These are phyloP conservation scores for Dendrolimus punctatus DNA, from an alignment of 1,140 invertebrate species.

Conservation along the genomic window DNA sequence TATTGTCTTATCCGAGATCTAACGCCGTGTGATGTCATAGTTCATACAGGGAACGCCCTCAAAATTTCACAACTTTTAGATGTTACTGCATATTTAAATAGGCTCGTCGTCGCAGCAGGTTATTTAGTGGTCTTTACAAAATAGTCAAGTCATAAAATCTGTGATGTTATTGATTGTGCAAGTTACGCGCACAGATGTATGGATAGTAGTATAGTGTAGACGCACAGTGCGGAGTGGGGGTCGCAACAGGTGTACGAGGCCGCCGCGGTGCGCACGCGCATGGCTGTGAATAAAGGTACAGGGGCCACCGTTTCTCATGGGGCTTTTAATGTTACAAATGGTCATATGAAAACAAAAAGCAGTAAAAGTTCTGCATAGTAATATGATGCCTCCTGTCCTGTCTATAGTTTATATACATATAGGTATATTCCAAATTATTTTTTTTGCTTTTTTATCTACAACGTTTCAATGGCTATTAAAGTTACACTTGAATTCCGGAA, in stretches of 20 bases:
- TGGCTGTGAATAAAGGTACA: slow-evolving; percentile 39
- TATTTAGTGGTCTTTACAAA: slow-evolving; percentile 24
- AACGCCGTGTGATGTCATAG: slow-evolving; percentile 47
- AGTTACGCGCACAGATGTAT: slow-evolving; percentile 1
- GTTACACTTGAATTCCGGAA: no score
- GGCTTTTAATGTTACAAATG: slow-evolving; percentile 35
- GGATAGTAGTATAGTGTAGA: slow-evolving; percentile 9
- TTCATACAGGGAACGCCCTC: slow-evolving; percentile 39
- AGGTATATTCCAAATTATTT: no score
- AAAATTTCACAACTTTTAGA: slow-evolving; percentile 39
- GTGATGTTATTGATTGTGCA: slow-evolving; percentile 35
- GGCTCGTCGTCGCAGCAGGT: slow-evolving; percentile 14
- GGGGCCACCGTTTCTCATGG: slow-evolving; percentile 22
- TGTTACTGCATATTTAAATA: slow-evolving; percentile 17
- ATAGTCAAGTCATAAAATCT: slow-evolving; percentile 27
- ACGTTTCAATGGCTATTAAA: no score
- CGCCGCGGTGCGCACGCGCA: slow-evolving; percentile 24
- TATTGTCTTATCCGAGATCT: slow-evolving; percentile 35
- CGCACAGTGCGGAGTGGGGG: slow-evolving; percentile 15
- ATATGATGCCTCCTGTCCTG: no score
- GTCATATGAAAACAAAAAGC: slow-evolving; percentile 4
- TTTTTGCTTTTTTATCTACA: no score
- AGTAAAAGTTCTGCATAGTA: no score
- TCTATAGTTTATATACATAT: no score
- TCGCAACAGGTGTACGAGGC: slow-evolving; percentile 41